Evolutionary conservation across 2,888 invertebrate genomes (phyloP).

Genomic region (Torymus aiolomorphi): DNA sequence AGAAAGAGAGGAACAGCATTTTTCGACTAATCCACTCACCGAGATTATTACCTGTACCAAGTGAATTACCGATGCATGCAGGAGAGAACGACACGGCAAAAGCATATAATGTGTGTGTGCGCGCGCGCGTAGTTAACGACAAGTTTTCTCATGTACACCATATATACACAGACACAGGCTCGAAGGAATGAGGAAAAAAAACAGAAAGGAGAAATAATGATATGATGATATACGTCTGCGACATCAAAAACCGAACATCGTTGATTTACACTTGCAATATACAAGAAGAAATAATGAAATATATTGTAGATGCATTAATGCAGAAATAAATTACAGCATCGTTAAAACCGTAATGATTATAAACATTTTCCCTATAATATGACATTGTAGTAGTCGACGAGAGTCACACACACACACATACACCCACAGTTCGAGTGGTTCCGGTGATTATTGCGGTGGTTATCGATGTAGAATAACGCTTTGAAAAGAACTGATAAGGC

Average conservation of each 20-base stretch:
- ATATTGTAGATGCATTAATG: slow-evolving; percentile 45
- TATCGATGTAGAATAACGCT: neutral
- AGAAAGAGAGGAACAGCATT: too few species aligned
- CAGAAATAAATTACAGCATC: slow-evolving; percentile 46
- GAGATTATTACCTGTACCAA: too few species aligned
- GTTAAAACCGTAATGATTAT: slow-evolving; percentile 27
- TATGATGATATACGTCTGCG: slow-evolving; percentile 15
- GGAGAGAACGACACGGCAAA: too few species aligned
- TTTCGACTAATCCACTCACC: too few species aligned
- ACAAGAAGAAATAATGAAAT: neutral
- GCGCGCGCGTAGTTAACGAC: slow-evolving; percentile 22
- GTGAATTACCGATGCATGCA: too few species aligned
- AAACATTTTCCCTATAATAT: slow-evolving; percentile 23
- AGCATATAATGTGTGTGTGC: slow-evolving; percentile 12
- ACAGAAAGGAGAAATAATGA: too few species aligned
- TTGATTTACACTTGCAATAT: slow-evolving; percentile 48
- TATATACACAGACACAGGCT: neutral
- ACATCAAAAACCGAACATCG: slow-evolving; percentile 44
- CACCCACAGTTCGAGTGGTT: neutral
- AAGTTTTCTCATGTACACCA: slow-evolving; percentile 1
- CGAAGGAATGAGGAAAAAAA: too few species aligned
- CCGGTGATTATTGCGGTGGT: neutral
- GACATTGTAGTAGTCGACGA: neutral
- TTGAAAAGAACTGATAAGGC: neutral
- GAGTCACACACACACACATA: neutral